These are phyloP conservation scores for Mastacembelus armatus DNA, from an alignment of 2,797 vertebrate species.

Conservation along the genomic window DNA sequence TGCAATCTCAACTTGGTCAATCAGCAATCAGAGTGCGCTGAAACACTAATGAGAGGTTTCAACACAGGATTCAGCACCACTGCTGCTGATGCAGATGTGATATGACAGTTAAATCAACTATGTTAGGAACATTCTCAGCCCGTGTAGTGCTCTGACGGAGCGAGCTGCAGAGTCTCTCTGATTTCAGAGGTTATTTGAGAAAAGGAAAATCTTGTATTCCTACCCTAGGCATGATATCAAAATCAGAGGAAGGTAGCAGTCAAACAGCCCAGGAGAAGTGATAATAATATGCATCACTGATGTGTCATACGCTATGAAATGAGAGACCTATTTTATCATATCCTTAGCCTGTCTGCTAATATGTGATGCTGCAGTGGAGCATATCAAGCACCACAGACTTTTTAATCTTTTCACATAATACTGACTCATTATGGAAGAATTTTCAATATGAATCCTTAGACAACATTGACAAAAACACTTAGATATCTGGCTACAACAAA, in stretches of 20 bases:
- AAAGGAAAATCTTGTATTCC: conserved; percentile 40
- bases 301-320: conserved; percentile 20
- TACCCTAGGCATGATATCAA: conserved; percentile 24
- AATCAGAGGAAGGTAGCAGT: conserved; percentile 32
- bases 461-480: no score
- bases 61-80: conserved; percentile 48
- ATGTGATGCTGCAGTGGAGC: not conserved
- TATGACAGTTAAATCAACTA: conserved; percentile 70
- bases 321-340: conserved; percentile 28
- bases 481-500: no score
- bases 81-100: conserved; percentile 70
- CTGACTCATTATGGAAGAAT: conserved; percentile 44
- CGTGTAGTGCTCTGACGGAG: conserved; percentile 17
- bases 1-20: conserved; percentile 73
- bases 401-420: conserved; percentile 17
- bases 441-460: conserved; percentile 21
- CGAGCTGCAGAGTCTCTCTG: conserved; percentile 27
- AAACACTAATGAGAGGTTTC: conserved; percentile 75
- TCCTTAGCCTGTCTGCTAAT: conserved; percentile 1
- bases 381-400: conserved; percentile 1
- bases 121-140: conserved; percentile 36
- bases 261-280: conserved; percentile 26
- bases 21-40: conserved; percentile 75
- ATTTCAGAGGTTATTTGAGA: conserved; percentile 49
- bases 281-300: conserved; percentile 35